Percentiles rank a stretch among this genome's conserved stretches.
Conservation (phyloP, 2,113 vertebrate genomes). For the Oreochromis aureus region DNA sequence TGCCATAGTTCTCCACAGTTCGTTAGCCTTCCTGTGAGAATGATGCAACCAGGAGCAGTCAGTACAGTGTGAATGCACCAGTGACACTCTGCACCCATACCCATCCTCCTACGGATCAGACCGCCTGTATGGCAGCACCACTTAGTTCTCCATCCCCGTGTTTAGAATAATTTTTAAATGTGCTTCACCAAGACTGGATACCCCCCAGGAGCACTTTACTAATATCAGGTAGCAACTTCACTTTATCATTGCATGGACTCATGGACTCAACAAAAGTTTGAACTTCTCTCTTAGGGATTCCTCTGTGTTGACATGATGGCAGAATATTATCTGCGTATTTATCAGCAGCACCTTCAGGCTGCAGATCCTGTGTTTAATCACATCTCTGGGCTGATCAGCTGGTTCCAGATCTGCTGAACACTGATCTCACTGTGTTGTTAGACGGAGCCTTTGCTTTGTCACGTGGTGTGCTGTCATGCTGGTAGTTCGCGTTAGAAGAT, state of each 20-base stretch:
- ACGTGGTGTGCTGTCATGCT: neutral
- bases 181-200: neutral
- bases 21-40: neutral
- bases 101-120: neutral
- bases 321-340: neutral
- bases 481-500: neutral
- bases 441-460: neutral
- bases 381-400: neutral
- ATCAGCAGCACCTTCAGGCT: neutral
- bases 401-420: neutral
- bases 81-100: neutral
- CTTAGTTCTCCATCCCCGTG: neutral
- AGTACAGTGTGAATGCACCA: neutral
- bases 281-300: neutral
- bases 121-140: neutral
- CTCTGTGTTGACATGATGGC: neutral
- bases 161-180: neutral
- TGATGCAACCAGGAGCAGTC: neutral
- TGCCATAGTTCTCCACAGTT: fast-evolving
- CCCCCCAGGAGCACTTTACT: neutral
- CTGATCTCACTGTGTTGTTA: neutral
- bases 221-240: neutral
- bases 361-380: neutral
- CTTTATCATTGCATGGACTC: neutral
- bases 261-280: neutral